Evolutionary conservation across 2,888 invertebrate genomes (phyloP), one percentile per base, ranked within the genome.

Genomic region (Tiliacea aurago): DNA sequence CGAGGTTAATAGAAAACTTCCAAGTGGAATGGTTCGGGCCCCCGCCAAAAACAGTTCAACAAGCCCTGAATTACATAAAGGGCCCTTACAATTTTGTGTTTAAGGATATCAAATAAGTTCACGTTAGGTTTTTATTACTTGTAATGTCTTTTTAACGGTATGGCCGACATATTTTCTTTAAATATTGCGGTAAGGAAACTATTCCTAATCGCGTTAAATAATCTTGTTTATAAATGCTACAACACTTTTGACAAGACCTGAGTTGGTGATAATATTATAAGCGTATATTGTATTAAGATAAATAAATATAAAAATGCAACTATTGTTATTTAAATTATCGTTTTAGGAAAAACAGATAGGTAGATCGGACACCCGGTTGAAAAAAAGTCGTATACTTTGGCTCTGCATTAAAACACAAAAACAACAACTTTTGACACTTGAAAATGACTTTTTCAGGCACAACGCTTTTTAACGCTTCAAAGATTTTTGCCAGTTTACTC

Each of bases 81-180:
- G 93, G 88, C 15, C 95, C 95, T 0, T 94, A 86, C 75, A 90
- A 94, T 83, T 95, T 94, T 78, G 78, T 92, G 71, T 93, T 95
- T 49, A 94, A 91, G 33, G 94, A 95, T 82, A 76, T 88, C 15
- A 61, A 67, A 49, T 76, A 61, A 70, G 33, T 56, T 37, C 33
- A 20, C 0, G 1, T 13, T 51, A 37, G 13, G 18, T 13, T 56
- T 41, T 45, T 56, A 37, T 51, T 66, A 45, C 20, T 41, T 15
- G 11, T 28, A 45, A 15, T 11, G 2, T 9, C 20, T 33, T 64
- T 45, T 49, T 23, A n/a, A 11, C 1, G 3, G 1, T 23, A 59
- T 51, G 13, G 18, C 6, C 51, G 43, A 43, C 11, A 76, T 37
- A 13, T 33, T 23, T 37, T 33, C n/a, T 47, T 20, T 7, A 47